A percentile compares a stretch with the other conserved stretches of the same genome.
Conservation (phyloP, 2,113 vertebrate species). For the Ibidorhyncha struthersii region DNA sequence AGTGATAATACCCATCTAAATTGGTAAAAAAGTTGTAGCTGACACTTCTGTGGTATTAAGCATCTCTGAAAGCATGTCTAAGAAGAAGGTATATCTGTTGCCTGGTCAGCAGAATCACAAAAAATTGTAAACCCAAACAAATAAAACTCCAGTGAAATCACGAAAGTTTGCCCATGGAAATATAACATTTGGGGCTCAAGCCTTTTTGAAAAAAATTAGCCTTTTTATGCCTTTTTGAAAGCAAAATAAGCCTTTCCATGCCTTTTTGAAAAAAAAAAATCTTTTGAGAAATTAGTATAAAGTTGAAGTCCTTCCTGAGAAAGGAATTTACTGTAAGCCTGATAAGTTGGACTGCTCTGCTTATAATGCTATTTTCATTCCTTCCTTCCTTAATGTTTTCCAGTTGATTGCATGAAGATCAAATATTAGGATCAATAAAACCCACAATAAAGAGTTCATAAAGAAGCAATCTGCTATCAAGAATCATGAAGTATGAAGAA, state of each 20-base stretch:
- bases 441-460: background rate
- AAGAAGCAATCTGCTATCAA: background rate
- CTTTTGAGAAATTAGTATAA: background rate
- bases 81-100: background rate
- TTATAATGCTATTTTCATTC: background rate
- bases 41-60: background rate
- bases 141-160: background rate
- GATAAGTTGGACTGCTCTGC: background rate
- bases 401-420: background rate
- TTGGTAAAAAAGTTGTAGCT: background rate
- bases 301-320: background rate
- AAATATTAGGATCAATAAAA: slow-evolving; percentile 36
- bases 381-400: slow-evolving; percentile 9
- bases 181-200: background rate
- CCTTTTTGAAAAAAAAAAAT: background rate
- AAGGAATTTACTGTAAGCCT: background rate
- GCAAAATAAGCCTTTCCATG: background rate
- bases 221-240: background rate
- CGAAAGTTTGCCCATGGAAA: background rate
- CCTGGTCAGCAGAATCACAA: background rate
- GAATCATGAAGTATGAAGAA: background rate
- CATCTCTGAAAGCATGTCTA: background rate
- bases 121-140: background rate
- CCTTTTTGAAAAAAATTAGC: background rate
- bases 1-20: background rate